Evolutionary conservation across 2,113 vertebrate genomes (phyloP).

Genomic region (Amphilophus citrinellus): DNA sequence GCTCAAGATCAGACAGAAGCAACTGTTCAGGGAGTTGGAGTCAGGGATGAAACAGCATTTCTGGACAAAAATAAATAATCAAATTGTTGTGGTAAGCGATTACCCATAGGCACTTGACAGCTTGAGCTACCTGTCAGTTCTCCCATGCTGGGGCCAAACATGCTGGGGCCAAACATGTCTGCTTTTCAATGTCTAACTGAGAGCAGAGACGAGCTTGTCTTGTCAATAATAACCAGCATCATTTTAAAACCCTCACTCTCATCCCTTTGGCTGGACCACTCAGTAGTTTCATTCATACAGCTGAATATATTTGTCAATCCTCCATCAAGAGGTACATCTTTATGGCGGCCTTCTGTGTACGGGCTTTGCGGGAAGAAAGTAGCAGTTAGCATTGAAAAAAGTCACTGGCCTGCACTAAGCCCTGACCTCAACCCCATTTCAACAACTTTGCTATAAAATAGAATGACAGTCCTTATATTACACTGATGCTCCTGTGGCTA

Average conservation of each 20-base stretch:
- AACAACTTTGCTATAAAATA: background rate
- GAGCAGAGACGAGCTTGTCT: conserved; percentile 44
- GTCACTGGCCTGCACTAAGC: background rate
- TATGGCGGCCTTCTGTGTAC: background rate
- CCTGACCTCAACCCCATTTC: conserved; percentile 1
- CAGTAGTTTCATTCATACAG: background rate
- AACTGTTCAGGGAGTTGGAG: conserved; percentile 3
- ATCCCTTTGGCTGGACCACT: background rate
- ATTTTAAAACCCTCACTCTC: background rate
- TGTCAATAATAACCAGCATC: conserved; percentile 40
- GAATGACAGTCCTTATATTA: background rate
- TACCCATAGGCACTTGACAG: conserved; percentile 69
- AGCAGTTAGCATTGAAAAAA: background rate
- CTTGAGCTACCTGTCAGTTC: conserved; percentile 67
- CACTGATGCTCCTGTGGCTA: background rate
- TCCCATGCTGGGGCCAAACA: conserved; percentile 30
- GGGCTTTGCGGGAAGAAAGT: background rate
- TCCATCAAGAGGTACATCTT: background rate
- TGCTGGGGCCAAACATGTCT: conserved; percentile 37
- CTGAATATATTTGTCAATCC: conserved; percentile 3
- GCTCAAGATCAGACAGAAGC: conserved; percentile 7
- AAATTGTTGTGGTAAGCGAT: conserved; percentile 52
- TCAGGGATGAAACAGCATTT: conserved; percentile 39
- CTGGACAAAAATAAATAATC: conserved; percentile 65
- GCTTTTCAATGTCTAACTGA: conserved; percentile 44